phyloP scores from a whole-genome alignment of 2,797 vertebrate species.

The Phrynocephalus vlangalii region DNA sequence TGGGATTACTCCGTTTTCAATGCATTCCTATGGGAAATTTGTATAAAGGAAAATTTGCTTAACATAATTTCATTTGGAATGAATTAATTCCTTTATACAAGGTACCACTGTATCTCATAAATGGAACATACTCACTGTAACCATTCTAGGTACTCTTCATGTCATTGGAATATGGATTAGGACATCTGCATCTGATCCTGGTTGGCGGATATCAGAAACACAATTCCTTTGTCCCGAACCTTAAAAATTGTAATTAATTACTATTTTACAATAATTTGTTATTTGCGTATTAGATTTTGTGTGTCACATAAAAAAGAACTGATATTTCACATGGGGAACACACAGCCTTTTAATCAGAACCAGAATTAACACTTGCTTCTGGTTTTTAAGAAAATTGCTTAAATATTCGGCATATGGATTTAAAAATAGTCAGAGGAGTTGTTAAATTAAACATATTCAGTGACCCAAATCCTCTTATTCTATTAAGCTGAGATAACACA shows the following conservation, averaged over 20 bases:
- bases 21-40: too few species aligned
- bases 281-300: background rate
- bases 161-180: background rate
- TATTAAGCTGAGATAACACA: too few species aligned
- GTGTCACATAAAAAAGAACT: background rate
- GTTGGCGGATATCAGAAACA: background rate
- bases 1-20: too few species aligned
- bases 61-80: too few species aligned
- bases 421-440: background rate
- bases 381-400: background rate
- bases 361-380: background rate
- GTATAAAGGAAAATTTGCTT: too few species aligned
- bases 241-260: background rate
- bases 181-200: background rate
- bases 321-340: background rate
- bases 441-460: slow-evolving; percentile 12
- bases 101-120: too few species aligned
- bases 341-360: slow-evolving; percentile 1
- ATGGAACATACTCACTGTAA: background rate
- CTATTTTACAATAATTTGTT: background rate
- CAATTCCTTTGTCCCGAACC: background rate
- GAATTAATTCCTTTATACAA: too few species aligned
- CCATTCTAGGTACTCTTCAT: background rate
- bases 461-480: too few species aligned
- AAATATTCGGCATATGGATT: background rate